Evolutionary conservation across 2,888 invertebrate genomes (phyloP).

Genomic region (Dryomyza anilis): DNA sequence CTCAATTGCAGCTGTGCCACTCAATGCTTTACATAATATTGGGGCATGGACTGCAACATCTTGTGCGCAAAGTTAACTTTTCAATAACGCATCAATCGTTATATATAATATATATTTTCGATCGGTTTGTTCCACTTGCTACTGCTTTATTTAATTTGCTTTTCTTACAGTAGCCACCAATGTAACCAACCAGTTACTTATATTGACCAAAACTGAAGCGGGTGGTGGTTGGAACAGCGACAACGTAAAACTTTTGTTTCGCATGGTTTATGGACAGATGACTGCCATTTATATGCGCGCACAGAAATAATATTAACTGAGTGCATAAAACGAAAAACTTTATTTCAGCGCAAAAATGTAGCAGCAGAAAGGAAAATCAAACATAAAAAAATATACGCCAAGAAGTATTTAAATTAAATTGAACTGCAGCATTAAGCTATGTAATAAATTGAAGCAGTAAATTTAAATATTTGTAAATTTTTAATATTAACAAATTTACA

Average conservation of each 20-base stretch:
- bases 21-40: too few species aligned
- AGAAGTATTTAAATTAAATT: too few species aligned
- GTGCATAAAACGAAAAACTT: background rate
- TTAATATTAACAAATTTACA: too few species aligned
- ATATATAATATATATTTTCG: constrained; percentile 6
- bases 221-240: too few species aligned
- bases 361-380: background rate
- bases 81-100: constrained; percentile 18
- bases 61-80: constrained; percentile 8
- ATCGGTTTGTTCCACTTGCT: background rate
- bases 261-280: constrained; percentile 6
- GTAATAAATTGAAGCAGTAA: too few species aligned
- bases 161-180: background rate
- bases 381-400: too few species aligned
- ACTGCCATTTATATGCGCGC: background rate
- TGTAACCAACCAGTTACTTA: too few species aligned
- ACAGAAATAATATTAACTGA: background rate
- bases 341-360: background rate
- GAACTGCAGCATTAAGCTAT: too few species aligned
- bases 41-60: constrained; percentile 10
- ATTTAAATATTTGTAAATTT: too few species aligned
- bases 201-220: too few species aligned
- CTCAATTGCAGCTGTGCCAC: too few species aligned
- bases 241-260: too few species aligned
- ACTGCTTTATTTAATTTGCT: background rate